Base-by-base conservation (phyloP, 2,797 vertebrate species). In the Gymnodraco acuticeps region DNA sequence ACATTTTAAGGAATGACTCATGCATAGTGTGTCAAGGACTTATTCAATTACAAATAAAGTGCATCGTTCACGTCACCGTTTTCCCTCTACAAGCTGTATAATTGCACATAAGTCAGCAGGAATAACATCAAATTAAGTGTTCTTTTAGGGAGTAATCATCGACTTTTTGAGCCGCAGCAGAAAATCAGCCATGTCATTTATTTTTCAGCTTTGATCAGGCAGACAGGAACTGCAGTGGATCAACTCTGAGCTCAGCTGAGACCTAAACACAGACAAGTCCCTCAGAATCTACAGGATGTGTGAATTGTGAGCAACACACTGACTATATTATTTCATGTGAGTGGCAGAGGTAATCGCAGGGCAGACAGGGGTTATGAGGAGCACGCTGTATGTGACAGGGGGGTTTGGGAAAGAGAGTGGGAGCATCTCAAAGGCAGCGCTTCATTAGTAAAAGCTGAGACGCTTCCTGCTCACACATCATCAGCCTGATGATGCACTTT, bases 1-100 rank as follows among this genome's bases (percentile, higher is more conserved):
- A 70, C 20, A 42, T 77, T 75, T 81, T 47, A 60, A 53, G 16
- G 47, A 62, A 66, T 88, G 79, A 90, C 70, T 88, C 81, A 85
- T 55, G 61, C 72, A 27, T 38, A 14, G 52, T n/a, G 11, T 17
- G 55, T 45, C 47, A n/a, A 41, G 62, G 60, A 70, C 63, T 85
- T 64, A 71, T 80, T 71, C 12, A 78, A 73, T 73, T 53, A 63
- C n/a, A 52, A 46, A 75, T 17, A 43, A 31, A 9, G 58, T 55
- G 76, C 42, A 51, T 38, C 12, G 45, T 20, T 82, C 16, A 31
- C 12, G 3, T 59, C 42, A 67, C 56, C 67, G 10, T 43, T 53
- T 64, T 27, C 53, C 52, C 54, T 63, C 20, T 47, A 15, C 8
- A 42, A 45, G 45, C 51, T 65, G 1, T 59, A 13, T 41, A 66